phyloP scores from a whole-genome alignment of 2,113 vertebrate species.

The Aphelocoma coerulescens region DNA sequence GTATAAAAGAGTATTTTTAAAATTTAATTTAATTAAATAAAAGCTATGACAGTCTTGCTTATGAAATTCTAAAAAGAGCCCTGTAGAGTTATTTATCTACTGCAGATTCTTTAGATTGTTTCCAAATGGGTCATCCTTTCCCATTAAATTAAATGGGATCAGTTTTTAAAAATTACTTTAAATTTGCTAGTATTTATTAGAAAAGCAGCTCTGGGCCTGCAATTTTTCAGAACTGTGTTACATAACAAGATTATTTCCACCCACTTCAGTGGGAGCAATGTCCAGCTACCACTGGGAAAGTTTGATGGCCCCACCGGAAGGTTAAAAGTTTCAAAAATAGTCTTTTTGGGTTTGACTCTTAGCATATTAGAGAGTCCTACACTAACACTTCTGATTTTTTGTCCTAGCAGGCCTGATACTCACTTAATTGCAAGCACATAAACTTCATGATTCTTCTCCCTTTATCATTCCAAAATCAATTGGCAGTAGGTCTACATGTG shows the following conservation, averaged over 20 bases:
- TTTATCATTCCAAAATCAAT: background rate
- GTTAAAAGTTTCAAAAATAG: background rate
- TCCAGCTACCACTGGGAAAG: background rate
- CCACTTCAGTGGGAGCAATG: background rate
- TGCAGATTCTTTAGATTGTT: background rate
- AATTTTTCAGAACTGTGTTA: background rate
- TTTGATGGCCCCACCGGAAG: background rate
- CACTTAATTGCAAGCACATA: background rate
- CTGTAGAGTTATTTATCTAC: background rate
- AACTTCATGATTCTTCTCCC: background rate
- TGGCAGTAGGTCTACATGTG: background rate
- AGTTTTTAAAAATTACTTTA: background rate
- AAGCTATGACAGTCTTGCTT: background rate
- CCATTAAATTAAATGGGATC: background rate
- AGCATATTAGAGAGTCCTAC: background rate
- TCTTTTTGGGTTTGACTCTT: background rate
- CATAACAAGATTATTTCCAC: background rate
- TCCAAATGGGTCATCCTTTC: background rate
- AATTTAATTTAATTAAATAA: conserved; percentile 4
- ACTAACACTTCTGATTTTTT: background rate
- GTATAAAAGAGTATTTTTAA: background rate
- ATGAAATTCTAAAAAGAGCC: background rate
- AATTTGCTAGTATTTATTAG: background rate
- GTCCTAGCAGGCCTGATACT: background rate
- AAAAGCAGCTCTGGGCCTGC: background rate